Evolutionary conservation across 2,113 vertebrate genomes (phyloP), one percentile per base, ranked within the genome.

Genomic region (Camelus bactrianus): DNA sequence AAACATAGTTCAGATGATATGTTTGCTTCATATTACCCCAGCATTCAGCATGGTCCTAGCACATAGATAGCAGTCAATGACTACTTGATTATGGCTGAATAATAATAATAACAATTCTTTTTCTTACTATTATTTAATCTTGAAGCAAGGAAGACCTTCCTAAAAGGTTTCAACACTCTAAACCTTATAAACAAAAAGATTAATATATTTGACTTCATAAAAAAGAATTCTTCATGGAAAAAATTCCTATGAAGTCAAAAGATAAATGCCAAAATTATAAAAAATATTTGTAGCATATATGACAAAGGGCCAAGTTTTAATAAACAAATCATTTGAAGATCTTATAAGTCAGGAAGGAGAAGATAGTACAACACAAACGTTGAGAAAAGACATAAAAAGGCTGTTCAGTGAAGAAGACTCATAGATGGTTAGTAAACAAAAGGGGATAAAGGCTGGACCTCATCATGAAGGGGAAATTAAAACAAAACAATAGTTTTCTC

Each of bases 241-340:
- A 69, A 89, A 88, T 73, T 87, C 75, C 79, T 8, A 17, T 82
- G n/a, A 83, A 67, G 35, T 89, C 58, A 65, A 97, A 96, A 75
- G 52, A n/a, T 46, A 81, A 76, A 77, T 92, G 42, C 28, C 77
- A 84, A 22, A 58, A 58, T 58, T 89, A 89, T 8, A 93, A 76
- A 76, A 93, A 76, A 75, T 85, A 70, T 73, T 91, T 88, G 19
- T 2, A 77, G 2, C 6, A 35, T 69, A 50, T 6, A 54, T 86
- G 26, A 82, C 83, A 77, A 75, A 75, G 35, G 58, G 22, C 56
- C 26, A 22, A 69, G 48, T 89, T 94, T 79, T 89, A 77, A 69
- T 69, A 52, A 91, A 93, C 6, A 67, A n/a, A 50, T 85, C 26
- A 54, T 14, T 42, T 92, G 67, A 96, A 56, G 54, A 79, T 76